Conservation (phyloP, 2,113 vertebrate genomes). For the Centrocercus urophasianus region DNA sequence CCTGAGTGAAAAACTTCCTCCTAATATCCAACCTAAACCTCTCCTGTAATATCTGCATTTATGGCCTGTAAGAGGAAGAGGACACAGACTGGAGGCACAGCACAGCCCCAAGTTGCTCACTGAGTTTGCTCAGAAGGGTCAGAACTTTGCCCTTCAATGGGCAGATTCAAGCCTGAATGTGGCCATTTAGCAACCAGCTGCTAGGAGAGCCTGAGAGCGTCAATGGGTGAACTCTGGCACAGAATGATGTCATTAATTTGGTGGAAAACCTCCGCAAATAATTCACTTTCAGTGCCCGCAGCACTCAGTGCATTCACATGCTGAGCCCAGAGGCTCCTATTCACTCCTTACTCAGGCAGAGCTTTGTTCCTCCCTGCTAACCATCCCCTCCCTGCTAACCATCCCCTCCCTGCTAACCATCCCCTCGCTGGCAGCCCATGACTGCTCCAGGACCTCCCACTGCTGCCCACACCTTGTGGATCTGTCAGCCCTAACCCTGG, state of each 20-base stretch:
- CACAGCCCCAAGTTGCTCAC: not conserved
- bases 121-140: not conserved
- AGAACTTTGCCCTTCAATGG: conserved; percentile 33
- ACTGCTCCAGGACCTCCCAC: fast-evolving
- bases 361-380: not conserved
- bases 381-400: not conserved
- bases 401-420: not conserved
- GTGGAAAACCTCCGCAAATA: conserved; percentile 34
- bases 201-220: not conserved
- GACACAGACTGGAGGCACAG: no score
- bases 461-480: not conserved
- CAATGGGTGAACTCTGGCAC: conserved; percentile 21
- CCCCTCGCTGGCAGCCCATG: not conserved
- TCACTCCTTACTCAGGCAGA: not conserved
- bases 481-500: fast-evolving
- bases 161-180: conserved; percentile 61
- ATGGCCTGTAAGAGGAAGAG: not conserved
- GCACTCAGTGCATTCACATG: not conserved
- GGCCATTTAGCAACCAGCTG: conserved; percentile 51
- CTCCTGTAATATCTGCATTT: not conserved
- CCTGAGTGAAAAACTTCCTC: no score
- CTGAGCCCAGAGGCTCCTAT: not conserved
- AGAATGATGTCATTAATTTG: conserved; percentile 38
- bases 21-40: no score
- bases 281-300: not conserved